phyloP scores from a whole-genome alignment of 2,113 vertebrate species.

The Kryptolebias marmoratus region DNA sequence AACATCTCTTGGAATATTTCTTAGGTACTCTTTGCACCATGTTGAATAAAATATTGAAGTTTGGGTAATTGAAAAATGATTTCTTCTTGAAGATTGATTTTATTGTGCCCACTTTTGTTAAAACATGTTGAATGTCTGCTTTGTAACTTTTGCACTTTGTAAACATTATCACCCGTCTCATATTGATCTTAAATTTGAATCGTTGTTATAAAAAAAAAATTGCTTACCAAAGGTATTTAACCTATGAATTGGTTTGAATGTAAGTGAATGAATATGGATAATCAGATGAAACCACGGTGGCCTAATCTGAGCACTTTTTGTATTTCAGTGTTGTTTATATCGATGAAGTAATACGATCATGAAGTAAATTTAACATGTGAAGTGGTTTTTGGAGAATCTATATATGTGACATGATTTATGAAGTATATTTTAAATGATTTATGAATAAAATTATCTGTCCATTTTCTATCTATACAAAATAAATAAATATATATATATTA shows the following conservation, averaged over 20 bases:
- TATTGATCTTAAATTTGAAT: slow-evolving; percentile 5
- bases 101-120: not conserved
- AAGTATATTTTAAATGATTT: slow-evolving; percentile 46
- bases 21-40: no score
- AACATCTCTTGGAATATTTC: no score
- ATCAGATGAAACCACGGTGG: slow-evolving; percentile 22
- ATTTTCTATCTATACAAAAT: slow-evolving; percentile 21
- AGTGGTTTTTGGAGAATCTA: slow-evolving; percentile 46
- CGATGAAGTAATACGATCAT: slow-evolving; percentile 54
- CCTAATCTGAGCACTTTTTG: slow-evolving; percentile 74
- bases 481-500: slow-evolving; percentile 38
- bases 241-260: slow-evolving; percentile 21
- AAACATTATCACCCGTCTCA: not conserved
- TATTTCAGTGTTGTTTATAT: slow-evolving; percentile 76
- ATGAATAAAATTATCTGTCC: slow-evolving; percentile 16
- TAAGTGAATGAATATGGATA: slow-evolving; percentile 5
- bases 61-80: no score
- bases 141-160: slow-evolving; percentile 28
- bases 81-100: no score
- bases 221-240: slow-evolving; percentile 21
- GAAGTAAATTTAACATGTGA: slow-evolving; percentile 42
- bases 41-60: no score
- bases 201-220: not conserved
- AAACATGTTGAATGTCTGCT: slow-evolving; percentile 2
- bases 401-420: slow-evolving; percentile 49